A percentile compares a stretch with the other conserved stretches of the same genome.
Conservation (phyloP, 2,113 vertebrate species). For the Tretioscincus oriximinensis region DNA sequence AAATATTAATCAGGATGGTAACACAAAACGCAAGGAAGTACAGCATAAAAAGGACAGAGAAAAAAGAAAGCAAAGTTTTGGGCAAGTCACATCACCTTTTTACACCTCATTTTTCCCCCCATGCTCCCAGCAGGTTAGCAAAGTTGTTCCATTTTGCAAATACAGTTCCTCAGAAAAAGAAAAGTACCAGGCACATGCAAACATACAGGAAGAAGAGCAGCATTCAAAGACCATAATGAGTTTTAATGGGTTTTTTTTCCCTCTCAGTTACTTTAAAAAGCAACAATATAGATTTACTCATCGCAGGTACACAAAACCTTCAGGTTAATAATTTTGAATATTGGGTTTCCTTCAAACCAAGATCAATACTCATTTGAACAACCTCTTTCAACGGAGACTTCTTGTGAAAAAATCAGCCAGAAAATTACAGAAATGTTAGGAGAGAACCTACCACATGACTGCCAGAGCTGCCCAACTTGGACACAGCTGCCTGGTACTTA, state of each 20-base stretch:
- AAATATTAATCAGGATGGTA: not conserved
- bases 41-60: not conserved
- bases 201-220: not conserved
- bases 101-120: slow-evolving; percentile 15
- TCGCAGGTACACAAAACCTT: not conserved
- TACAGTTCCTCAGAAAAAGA: not conserved
- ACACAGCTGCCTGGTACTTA: slow-evolving; percentile 91
- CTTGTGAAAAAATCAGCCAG: not conserved
- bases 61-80: not conserved
- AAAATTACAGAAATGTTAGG: not conserved
- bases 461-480: slow-evolving; percentile 75
- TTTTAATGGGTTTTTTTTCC: not conserved
- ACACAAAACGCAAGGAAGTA: slow-evolving; percentile 4
- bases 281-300: not conserved
- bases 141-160: not conserved
- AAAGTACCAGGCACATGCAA: slow-evolving; percentile 2
- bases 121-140: not conserved
- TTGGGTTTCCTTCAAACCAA: not conserved
- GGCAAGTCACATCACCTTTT: not conserved
- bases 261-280: slow-evolving; percentile 19
- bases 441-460: slow-evolving; percentile 64
- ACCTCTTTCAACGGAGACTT: not conserved
- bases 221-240: not conserved
- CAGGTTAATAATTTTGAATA: not conserved
- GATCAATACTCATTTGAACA: not conserved